A percentile compares a stretch with the other conserved stretches of the same genome.
phyloP scores from a whole-genome alignment of 2,797 vertebrate species.

The Zenarchopterus dispar region DNA sequence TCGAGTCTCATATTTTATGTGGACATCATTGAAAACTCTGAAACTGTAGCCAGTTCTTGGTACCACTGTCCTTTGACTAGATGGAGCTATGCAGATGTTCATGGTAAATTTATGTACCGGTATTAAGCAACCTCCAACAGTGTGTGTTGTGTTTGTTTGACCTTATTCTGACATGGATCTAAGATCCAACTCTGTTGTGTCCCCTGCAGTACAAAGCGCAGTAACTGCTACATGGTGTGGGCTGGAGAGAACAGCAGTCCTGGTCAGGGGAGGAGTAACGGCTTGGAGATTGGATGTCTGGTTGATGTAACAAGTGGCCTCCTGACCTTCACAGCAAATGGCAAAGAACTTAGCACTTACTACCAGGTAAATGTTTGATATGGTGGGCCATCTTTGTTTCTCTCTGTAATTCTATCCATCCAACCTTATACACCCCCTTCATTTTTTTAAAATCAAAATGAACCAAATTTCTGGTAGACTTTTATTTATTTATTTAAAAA shows the following conservation, averaged over 20 bases:
- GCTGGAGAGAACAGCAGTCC: slow-evolving; percentile 93
- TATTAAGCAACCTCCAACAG: too few relatives aligned
- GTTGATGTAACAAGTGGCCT: slow-evolving; percentile 90
- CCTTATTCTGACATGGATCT: not conserved
- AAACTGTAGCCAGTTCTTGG: too few relatives aligned
- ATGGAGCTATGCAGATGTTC: too few relatives aligned
- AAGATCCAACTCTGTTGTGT: not conserved
- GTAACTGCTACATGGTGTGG: slow-evolving; percentile 98
- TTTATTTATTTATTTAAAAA: too few relatives aligned
- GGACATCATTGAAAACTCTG: too few relatives aligned
- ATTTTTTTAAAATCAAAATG: too few relatives aligned
- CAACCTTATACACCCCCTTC: too few relatives aligned
- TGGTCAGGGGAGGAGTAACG: slow-evolving; percentile 91
- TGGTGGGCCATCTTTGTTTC: not conserved
- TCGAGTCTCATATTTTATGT: too few relatives aligned
- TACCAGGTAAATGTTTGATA: slow-evolving; percentile 84
- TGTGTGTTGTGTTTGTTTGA: not conserved
- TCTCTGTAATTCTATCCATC: too few relatives aligned
- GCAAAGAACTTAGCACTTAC: slow-evolving; percentile 92
- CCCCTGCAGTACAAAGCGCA: slow-evolving; percentile 91
- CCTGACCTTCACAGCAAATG: slow-evolving; percentile 92
- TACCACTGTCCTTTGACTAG: too few relatives aligned
- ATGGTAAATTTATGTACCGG: too few relatives aligned
- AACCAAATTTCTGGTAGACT: too few relatives aligned
- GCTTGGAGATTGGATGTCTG: slow-evolving; percentile 93